Evolutionary conservation across 2,797 vertebrate genomes (phyloP), one percentile per base, ranked within the genome.

Genomic region (Amazonetta brasiliensis): DNA sequence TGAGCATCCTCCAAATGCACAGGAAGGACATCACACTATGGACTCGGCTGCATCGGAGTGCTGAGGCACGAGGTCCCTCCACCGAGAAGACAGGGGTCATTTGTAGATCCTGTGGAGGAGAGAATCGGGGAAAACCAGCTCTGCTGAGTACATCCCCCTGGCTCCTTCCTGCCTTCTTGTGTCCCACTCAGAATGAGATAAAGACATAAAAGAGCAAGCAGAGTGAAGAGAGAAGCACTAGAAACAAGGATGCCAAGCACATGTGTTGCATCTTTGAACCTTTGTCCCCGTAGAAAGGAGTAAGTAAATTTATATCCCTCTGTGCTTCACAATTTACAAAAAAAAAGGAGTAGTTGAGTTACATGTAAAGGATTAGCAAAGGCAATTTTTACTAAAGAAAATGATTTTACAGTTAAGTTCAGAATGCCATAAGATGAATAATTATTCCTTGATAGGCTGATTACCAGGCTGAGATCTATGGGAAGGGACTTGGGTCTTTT

Each of bases 1-100:
- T 1, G 1, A 5, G 7, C 22, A 62, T 30, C 22, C n/a, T 81
- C 26, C 75, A 64, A 37, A 74, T 0, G 8, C 4, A 6, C 13
- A n/a, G 39, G 26, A 39, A 39, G 30, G 37, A 71, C 52, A 82
- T 26, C 41, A 83, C 13, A 55, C 30, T 54, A 43, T 3, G 19
- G 30, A 67, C 30, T n/a, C 48, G 13, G 26, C 18, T 12, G 8
- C 6, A 8, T 23, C 18, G 39, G 17, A 84, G 58, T 26, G 13
- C 30, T 74, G 35, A 94, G 87, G 58, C 21, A 71, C 11, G 66
- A 89, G 4, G 15, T 19, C 56, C 8, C 13, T 77, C 48, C 30
- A 12, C 35, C 3, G 16, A 66, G 39, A n/a, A 28, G 25, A 41
- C 18, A 41, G 23, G 14, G 41, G 44, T 33, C 17, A 68, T 68